Evolutionary conservation across 2,113 vertebrate genomes (phyloP), one percentile per base, ranked within the genome.

Genomic region (Oreochromis aureus): DNA sequence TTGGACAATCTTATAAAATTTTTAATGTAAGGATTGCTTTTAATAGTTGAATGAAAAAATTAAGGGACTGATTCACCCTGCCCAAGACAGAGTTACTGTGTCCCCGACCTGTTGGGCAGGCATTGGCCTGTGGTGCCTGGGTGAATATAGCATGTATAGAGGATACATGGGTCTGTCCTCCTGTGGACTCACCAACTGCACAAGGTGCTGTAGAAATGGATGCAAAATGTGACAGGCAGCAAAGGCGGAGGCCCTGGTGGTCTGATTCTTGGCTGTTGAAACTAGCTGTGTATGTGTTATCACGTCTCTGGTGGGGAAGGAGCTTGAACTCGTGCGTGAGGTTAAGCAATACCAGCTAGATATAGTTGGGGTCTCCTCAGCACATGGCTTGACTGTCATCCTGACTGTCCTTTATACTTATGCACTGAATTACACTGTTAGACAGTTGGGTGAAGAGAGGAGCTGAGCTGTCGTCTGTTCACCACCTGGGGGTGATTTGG

Each of bases 81-180:
- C 13, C 56, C 27, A 30, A 30, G 0, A 59, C 27, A 2, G 0
- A 59, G 27, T 59, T 32, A 59, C 27, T 30, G 13, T 13, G 54
- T 24, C 24, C 6, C 22, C 22, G 7, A 56, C 54, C 6, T 24
- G 55, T 13, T 56, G 6, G 11, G 6, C 54, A 56, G 54, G 55
- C 55, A 12, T 32, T 27, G 30, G 27, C 5, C 56, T 30, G 27
- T 59, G 56, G 15, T 30, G 58, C 15, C 58, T 32, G 56, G 13
- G 3, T 58, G 56, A 58, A 58, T 30, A 58, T 58, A 58, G 56
- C 56, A 13, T 27, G 27, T 58, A 15, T 30, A 55, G n/a, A 55
- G 10, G n/a, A 2, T 54, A n/a, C 2, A 1, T 55, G 53, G 53
- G 53, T 11, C 53, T 55, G 5, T 55, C 53, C 53, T 22, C n/a